Percentiles rank a stretch among this genome's conserved stretches.
These are phyloP conservation scores for Ailuropoda melanoleuca DNA, from an alignment of 2,113 vertebrate species.

Conservation along the genomic window DNA sequence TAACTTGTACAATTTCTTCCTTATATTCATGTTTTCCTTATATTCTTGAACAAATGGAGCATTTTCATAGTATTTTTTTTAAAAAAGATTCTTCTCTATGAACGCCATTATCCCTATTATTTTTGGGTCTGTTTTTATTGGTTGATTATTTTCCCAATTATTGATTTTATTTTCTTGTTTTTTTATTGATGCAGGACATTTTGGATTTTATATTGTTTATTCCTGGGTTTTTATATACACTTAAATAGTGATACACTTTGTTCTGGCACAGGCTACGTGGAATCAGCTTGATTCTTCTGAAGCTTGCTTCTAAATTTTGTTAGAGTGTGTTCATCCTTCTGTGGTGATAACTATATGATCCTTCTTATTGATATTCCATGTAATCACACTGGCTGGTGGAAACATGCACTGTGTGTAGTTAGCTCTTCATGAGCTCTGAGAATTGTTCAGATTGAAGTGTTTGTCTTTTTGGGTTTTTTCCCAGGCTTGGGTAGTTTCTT, in stretches of 20 bases:
- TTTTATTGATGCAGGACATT: background rate
- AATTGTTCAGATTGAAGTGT: background rate
- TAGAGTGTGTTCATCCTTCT: background rate
- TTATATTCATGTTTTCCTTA: background rate
- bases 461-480: background rate
- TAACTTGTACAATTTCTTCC: background rate
- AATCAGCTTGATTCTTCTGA: slow-evolving; percentile 9
- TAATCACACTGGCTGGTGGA: background rate
- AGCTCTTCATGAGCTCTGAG: background rate
- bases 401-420: background rate
- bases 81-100: background rate
- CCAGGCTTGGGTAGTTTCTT: background rate
- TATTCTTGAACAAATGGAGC: background rate
- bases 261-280: background rate
- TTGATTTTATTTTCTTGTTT: background rate
- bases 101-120: background rate
- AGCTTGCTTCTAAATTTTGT: background rate
- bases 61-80: background rate
- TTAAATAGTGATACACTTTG: background rate
- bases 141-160: background rate
- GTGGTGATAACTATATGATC: background rate
- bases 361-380: background rate
- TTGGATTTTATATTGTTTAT: background rate
- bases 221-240: background rate
- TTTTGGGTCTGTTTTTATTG: background rate